Evolutionary conservation across 2,888 invertebrate genomes (phyloP).

Genomic region (Tyria jacobaeae): DNA sequence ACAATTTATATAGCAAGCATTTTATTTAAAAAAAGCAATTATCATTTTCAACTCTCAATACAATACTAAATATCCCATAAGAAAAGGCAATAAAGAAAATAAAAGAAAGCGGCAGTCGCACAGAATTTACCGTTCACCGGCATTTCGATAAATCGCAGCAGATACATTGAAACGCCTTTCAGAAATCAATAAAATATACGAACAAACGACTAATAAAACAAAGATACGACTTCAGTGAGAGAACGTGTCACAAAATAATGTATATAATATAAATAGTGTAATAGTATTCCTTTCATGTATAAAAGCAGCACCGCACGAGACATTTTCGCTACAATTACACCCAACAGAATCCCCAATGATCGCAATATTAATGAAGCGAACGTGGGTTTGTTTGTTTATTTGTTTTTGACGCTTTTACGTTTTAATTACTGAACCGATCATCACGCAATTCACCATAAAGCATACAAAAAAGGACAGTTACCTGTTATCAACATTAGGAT

Average conservation of each 20-base stretch:
- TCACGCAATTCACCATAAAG: no score
- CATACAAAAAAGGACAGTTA: no score
- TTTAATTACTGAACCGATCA: no score
- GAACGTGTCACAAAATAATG: conserved; percentile 1
- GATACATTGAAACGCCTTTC: conserved; percentile 39
- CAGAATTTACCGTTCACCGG: conserved; percentile 10
- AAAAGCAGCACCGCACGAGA: background rate
- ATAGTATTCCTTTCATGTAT: background rate
- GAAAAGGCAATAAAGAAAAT: conserved; percentile 7
- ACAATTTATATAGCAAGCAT: background rate
- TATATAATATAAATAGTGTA: background rate
- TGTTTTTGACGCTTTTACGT: no score
- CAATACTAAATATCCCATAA: conserved; percentile 3
- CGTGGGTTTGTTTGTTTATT: no score
- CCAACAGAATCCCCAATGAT: no score
- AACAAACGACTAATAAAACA: conserved; percentile 35
- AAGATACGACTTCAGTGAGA: conserved; percentile 22
- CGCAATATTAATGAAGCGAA: no score
- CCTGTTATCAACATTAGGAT: no score
- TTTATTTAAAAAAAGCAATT: background rate
- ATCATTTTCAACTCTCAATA: background rate
- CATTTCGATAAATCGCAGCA: conserved; percentile 28
- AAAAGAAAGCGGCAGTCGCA: conserved; percentile 12
- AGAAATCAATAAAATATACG: conserved; percentile 34
- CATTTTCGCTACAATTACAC: no score